Conservation (phyloP, 2,888 invertebrate genomes). For the Trichacis sp. region DNA sequence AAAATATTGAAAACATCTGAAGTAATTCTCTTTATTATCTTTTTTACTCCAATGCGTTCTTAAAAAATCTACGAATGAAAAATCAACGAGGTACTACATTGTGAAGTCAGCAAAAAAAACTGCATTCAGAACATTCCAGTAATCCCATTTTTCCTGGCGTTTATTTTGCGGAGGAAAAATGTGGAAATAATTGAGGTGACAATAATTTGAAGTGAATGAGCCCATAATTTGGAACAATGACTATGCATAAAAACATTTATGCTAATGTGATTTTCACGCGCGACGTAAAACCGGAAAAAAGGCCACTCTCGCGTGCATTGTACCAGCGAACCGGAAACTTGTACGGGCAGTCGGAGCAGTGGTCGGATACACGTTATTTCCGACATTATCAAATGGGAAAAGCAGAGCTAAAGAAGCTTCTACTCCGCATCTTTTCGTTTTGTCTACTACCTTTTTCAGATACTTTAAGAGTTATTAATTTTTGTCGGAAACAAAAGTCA, state of each 20-base stretch:
- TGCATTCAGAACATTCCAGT: too few species aligned
- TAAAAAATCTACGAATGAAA: too few species aligned
- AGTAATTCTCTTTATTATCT: too few species aligned
- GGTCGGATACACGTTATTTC: slow-evolving; percentile 39
- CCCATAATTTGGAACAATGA: slow-evolving; percentile 12
- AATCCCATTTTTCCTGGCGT: too few species aligned
- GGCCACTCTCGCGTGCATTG: slow-evolving; percentile 11
- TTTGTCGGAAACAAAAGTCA: too few species aligned
- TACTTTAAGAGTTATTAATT: slow-evolving; percentile 3
- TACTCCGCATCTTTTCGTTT: too few species aligned
- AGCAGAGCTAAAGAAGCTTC: slow-evolving; percentile 9
- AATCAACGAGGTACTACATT: too few species aligned
- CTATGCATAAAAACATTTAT: slow-evolving; percentile 19
- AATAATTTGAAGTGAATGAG: neutral
- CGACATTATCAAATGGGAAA: slow-evolving; percentile 31
- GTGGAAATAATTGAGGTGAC: neutral
- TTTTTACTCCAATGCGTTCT: too few species aligned
- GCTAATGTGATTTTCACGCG: slow-evolving; percentile 27
- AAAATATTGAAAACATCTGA: too few species aligned
- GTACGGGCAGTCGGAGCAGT: slow-evolving; percentile 28
- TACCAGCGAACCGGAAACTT: slow-evolving; percentile 29
- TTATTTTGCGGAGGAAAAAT: neutral
- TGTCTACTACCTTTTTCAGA: too few species aligned
- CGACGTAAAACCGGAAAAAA: slow-evolving; percentile 17
- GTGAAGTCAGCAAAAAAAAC: too few species aligned